phyloP scores from a whole-genome alignment of 2,888 invertebrate genomes.

The Strigamia crassipes region DNA sequence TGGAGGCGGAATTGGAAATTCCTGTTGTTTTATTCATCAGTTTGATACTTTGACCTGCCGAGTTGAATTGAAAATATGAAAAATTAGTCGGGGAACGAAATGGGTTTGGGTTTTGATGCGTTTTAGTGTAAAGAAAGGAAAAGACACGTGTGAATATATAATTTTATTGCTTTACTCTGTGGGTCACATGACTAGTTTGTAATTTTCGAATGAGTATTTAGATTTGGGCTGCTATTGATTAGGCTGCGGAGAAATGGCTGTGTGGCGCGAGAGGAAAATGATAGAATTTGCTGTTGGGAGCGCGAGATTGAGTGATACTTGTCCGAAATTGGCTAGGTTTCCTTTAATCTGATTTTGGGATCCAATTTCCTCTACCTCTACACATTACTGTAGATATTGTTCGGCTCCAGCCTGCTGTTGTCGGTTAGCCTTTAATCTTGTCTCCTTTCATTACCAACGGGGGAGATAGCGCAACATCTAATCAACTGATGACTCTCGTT shows the following conservation, averaged over 20 bases:
- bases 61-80: too few species aligned
- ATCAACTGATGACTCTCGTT: background rate
- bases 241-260: background rate
- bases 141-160: too few species aligned
- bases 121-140: too few species aligned
- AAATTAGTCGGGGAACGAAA: too few species aligned
- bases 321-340: slow-evolving; percentile 6
- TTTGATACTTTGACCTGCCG: too few species aligned
- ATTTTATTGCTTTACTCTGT: too few species aligned
- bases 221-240: background rate
- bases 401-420: background rate
- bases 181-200: too few species aligned
- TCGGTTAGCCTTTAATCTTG: slow-evolving; percentile 15
- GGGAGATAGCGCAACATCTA: background rate
- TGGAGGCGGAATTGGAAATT: too few species aligned
- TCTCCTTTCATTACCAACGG: background rate
- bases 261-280: background rate
- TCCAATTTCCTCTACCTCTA: slow-evolving; percentile 15
- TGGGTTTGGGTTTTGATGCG: too few species aligned
- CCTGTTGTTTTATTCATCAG: background rate
- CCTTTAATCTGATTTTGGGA: background rate
- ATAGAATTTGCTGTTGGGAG: background rate
- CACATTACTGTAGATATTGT: background rate
- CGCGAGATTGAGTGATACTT: background rate
- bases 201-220: too few species aligned